Conservation (phyloP, 2,797 vertebrate genomes). For the Premnoplex brunnescens region DNA sequence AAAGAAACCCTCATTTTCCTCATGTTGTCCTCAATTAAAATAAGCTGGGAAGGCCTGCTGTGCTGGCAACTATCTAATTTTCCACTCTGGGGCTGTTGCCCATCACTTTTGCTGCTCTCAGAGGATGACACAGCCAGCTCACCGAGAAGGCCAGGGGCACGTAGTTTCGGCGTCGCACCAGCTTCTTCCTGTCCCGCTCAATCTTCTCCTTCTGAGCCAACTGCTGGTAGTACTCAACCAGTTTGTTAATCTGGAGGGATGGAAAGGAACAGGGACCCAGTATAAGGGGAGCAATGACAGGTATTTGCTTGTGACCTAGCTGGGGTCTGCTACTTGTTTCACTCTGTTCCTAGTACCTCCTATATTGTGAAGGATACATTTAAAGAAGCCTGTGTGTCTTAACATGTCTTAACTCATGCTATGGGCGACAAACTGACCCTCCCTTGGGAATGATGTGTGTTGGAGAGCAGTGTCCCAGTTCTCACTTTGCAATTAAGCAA, state of each 20-base stretch:
- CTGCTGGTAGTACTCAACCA: conserved; percentile 98
- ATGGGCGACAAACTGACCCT: background rate
- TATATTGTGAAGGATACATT: background rate
- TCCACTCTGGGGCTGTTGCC: background rate
- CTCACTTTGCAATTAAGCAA: background rate
- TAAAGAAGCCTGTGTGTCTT: background rate
- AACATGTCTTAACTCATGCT: background rate
- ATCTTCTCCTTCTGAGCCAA: conserved; percentile 97
- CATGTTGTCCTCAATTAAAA: background rate
- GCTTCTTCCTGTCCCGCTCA: conserved; percentile 94
- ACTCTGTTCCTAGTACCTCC: background rate
- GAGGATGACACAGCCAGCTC: conserved; percentile 41
- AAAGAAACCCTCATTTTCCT: background rate
- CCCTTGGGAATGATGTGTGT: background rate
- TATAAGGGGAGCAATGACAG: background rate
- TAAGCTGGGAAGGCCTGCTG: background rate
- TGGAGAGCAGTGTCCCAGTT: background rate
- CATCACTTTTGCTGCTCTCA: background rate
- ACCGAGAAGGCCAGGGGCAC: conserved; percentile 98
- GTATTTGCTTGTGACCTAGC: background rate
- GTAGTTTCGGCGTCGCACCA: conserved; percentile 92
- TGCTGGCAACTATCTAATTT: background rate
- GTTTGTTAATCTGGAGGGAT: conserved; percentile 89
- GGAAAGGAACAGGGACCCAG: background rate
- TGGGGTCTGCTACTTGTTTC: background rate